Conservation (phyloP, 2,113 vertebrate species). For the Saguinus imperator region DNA sequence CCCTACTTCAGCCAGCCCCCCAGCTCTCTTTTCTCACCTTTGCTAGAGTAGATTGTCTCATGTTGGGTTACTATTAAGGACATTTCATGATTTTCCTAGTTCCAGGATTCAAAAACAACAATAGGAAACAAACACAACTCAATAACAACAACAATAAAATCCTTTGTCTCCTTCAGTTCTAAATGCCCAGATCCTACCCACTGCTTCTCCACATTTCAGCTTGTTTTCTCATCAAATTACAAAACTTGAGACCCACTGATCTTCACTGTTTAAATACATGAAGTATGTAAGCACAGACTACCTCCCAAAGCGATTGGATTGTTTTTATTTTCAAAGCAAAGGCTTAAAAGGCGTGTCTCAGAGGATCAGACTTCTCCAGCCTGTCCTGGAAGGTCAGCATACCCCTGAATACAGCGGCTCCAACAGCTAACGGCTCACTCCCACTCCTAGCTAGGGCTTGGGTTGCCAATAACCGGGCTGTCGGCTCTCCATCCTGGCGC, state of each 20-base stretch:
- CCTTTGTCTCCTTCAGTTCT: background rate
- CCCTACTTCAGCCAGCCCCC: background rate
- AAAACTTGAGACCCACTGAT: slow-evolving; percentile 26
- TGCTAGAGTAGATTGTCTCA: background rate
- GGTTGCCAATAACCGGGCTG: background rate
- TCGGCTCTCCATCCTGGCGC: background rate
- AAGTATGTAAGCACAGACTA: background rate
- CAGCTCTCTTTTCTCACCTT: background rate
- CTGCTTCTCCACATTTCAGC: slow-evolving; percentile 33
- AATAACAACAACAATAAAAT: slow-evolving; percentile 13
- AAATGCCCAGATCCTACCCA: background rate
- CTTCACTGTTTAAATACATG: slow-evolving; percentile 37
- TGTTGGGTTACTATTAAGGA: background rate
- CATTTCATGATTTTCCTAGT: background rate
- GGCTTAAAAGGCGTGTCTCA: background rate
- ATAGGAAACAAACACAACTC: background rate
- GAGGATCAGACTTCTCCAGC: background rate
- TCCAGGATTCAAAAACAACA: background rate
- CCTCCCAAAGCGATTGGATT: background rate
- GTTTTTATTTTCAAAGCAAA: slow-evolving; percentile 56
- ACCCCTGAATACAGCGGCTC: background rate
- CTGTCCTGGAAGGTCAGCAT: background rate
- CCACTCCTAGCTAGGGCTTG: background rate
- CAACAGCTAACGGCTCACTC: background rate
- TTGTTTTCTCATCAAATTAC: slow-evolving; percentile 40